phyloP scores from a whole-genome alignment of 37 sponge, comb jelly and placozoan genomes.

The Chondrosia reniformis region DNA sequence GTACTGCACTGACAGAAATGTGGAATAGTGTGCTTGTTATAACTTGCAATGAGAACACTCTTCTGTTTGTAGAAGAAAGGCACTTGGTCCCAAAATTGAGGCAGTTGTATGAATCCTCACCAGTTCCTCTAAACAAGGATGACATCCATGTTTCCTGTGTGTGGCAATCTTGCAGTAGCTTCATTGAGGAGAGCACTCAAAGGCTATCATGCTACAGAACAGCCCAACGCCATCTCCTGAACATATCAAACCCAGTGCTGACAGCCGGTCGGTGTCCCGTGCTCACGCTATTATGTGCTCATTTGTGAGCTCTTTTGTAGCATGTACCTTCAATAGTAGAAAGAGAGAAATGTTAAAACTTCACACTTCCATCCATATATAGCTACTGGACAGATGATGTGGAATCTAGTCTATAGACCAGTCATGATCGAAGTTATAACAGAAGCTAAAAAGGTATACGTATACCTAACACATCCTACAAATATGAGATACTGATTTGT shows the following conservation, averaged over 20 bases:
- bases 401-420: not conserved
- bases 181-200: not conserved
- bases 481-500: too few relatives aligned
- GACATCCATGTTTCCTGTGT: constrained; percentile 8
- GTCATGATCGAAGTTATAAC: not conserved
- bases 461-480: too few relatives aligned
- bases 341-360: too few relatives aligned
- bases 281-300: not conserved
- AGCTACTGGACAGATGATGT: constrained; percentile 19
- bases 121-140: not conserved
- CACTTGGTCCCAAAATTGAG: not conserved
- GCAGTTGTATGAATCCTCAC: constrained; percentile 1
- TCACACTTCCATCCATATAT: not conserved
- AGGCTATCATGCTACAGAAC: too few relatives aligned
- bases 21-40: not conserved
- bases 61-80: not conserved
- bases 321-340: not conserved
- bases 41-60: not conserved
- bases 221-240: not conserved
- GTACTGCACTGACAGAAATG: too few relatives aligned
- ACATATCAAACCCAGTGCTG: not conserved
- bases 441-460: not conserved
- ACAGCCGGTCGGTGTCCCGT: not conserved
- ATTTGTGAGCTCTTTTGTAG: not conserved
- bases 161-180: constrained; percentile 11